Evolutionary conservation across 1,140 invertebrate species (phyloP).

Genomic region (Drosophila varians): DNA sequence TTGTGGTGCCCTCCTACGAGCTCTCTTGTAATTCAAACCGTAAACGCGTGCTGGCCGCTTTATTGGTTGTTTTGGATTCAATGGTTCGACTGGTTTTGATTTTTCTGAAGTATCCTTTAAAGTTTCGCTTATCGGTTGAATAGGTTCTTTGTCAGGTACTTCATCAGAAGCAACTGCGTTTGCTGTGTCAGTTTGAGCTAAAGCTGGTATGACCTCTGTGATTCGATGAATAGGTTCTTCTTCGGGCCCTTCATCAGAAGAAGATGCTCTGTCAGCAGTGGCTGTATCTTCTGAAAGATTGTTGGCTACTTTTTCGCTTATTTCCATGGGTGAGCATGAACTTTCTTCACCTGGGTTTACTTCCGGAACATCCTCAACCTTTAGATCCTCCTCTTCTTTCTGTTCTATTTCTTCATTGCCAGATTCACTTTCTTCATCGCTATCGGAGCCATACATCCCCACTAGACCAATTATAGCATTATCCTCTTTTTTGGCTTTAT

Average conservation of each 20-base stretch:
- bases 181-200: not conserved
- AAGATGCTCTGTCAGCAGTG: not conserved
- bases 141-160: constrained; percentile 66
- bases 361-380: not conserved
- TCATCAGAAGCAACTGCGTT: constrained; percentile 59
- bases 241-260: not conserved
- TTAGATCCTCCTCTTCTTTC: not conserved
- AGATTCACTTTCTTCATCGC: constrained; percentile 50
- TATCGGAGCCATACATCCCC: constrained; percentile 75
- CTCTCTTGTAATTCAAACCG: constrained; percentile 65
- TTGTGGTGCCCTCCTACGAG: constrained; percentile 81
- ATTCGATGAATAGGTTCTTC: not conserved
- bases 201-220: not conserved
- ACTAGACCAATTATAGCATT: constrained; percentile 59
- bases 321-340: not conserved
- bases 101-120: not conserved
- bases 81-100: not conserved
- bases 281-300: not conserved
- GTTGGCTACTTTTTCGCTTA: not conserved
- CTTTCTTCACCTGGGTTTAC: not conserved
- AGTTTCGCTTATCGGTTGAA: constrained; percentile 40
- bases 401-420: constrained; percentile 10
- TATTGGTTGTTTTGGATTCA: not conserved
- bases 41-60: constrained; percentile 36
- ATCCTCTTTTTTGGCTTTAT: constrained; percentile 2